A percentile compares a stretch with the other conserved stretches of the same genome.
phyloP scores from a whole-genome alignment of 2,888 invertebrate genomes.

The Polyommatus icarus region DNA sequence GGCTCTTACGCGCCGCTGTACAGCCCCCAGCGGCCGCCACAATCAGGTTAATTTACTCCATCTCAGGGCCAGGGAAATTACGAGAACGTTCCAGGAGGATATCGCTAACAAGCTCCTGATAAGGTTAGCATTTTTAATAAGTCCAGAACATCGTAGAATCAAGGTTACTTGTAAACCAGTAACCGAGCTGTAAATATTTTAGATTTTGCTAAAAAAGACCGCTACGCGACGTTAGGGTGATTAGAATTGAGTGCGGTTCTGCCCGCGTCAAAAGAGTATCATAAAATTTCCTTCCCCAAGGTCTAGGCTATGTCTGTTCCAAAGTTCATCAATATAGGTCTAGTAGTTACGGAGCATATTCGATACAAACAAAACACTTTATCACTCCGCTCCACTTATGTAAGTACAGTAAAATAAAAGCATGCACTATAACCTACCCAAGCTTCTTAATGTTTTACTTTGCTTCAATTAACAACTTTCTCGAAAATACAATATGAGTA shows the following conservation, averaged over 20 bases:
- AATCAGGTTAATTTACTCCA: conserved; percentile 28
- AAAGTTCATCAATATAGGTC: too few relatives aligned
- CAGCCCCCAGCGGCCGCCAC: conserved; percentile 23
- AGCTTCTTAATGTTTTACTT: background rate
- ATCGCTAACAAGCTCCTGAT: background rate
- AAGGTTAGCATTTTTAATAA: background rate
- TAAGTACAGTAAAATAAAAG: background rate
- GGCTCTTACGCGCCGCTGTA: conserved; percentile 23
- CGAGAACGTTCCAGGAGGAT: background rate
- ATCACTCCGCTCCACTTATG: too few relatives aligned
- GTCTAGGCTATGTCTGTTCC: too few relatives aligned
- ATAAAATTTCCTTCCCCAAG: too few relatives aligned
- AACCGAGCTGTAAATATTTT: background rate
- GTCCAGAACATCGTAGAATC: background rate
- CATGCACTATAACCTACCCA: too few relatives aligned
- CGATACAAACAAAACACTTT: too few relatives aligned
- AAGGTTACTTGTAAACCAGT: background rate
- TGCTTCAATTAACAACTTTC: conserved; percentile 4
- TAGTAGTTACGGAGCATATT: too few relatives aligned
- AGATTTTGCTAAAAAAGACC: background rate
- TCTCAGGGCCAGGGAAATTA: conserved; percentile 12
- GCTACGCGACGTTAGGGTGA: too few relatives aligned
- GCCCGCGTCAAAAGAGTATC: too few relatives aligned
- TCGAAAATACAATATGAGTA: background rate
- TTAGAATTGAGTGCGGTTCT: too few relatives aligned